Percentiles rank a stretch among this genome's conserved stretches.
Conservation (phyloP, 2,888 invertebrate genomes). For the Hymenopus coronatus region DNA sequence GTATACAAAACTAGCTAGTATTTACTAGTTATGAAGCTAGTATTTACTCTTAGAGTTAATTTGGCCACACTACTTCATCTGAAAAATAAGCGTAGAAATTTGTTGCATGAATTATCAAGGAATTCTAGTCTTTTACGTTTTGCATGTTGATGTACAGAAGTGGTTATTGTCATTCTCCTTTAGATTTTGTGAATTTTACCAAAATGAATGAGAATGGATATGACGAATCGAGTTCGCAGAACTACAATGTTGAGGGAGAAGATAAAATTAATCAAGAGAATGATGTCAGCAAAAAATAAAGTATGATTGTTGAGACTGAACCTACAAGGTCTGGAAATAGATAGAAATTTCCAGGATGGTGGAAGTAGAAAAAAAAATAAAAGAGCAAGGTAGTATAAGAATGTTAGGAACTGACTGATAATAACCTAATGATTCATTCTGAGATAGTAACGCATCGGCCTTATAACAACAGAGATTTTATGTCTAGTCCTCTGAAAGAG, state of each 20-base stretch:
- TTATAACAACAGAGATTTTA: too few relatives aligned
- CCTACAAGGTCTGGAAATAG: background rate
- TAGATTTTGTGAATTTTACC: background rate
- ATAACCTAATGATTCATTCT: too few relatives aligned
- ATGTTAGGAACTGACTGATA: too few relatives aligned
- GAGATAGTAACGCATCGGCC: too few relatives aligned
- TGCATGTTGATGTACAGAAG: background rate
- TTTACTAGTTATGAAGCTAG: too few relatives aligned
- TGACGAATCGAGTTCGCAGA: too few relatives aligned
- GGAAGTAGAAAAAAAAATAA: background rate
- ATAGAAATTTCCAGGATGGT: background rate
- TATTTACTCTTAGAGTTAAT: too few relatives aligned
- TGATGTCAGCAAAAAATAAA: background rate
- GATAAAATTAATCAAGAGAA: background rate
- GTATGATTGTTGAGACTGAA: background rate
- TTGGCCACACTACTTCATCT: background rate
- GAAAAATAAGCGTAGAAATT: background rate
- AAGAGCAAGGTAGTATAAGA: too few relatives aligned
- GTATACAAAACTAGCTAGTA: too few relatives aligned
- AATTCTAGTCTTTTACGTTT: background rate
- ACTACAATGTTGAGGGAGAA: too few relatives aligned
- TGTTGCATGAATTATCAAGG: background rate
- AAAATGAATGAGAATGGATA: background rate
- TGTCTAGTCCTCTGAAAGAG: too few relatives aligned
- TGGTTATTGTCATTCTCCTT: background rate